Base-by-base conservation (phyloP, 2,888 invertebrate genomes). In the Mycalesis mineus region DNA sequence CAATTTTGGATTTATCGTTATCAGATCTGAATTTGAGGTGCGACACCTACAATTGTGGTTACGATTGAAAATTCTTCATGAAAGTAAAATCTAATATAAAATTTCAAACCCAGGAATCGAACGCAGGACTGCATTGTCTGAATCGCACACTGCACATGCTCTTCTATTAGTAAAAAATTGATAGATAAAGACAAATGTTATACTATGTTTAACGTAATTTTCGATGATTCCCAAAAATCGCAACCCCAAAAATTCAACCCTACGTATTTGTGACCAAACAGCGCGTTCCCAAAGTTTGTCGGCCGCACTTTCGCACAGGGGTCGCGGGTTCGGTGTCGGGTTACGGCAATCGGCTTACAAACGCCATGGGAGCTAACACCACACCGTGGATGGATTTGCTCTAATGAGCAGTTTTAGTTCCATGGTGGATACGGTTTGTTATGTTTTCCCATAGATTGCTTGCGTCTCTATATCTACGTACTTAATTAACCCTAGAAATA, bases 271-370 rank as follows among this genome's bases (percentile, higher is more conserved):
- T 37, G 40, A 36, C 45, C 60, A 42, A 53, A 53, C 42, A 50
- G 50, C 41, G 33, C 49, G 22, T 52, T 17, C 59, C 66, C 71
- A 62, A 57, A 53, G 62, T 60, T 55, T 51, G 65, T 57, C 57
- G 64, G 71, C 69, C 74, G 72, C 73, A 74, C 74, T 70, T 59
- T 59, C 64, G 65, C 70, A 57, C 62, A 65, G 68, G 79, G 80
- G 79, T 76, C 73, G 75, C 71, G 71, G 77, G 72, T 80, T 81
- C 74, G 78, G 87, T 84, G 79, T 87, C 83, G 68, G 80, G 82
- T 87, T 85, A 68, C 83, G 55, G 73, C 84, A 84, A 86, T 84
- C 86, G 77, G 85, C 85, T 87, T 86, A 84, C 81, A 72, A 72
- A 78, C 78, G 70, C 81, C 77, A 76, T 75, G 81, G 78, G 82